Conservation (phyloP, 2,797 vertebrate species). For the Paratrypauchen microcephalus region DNA sequence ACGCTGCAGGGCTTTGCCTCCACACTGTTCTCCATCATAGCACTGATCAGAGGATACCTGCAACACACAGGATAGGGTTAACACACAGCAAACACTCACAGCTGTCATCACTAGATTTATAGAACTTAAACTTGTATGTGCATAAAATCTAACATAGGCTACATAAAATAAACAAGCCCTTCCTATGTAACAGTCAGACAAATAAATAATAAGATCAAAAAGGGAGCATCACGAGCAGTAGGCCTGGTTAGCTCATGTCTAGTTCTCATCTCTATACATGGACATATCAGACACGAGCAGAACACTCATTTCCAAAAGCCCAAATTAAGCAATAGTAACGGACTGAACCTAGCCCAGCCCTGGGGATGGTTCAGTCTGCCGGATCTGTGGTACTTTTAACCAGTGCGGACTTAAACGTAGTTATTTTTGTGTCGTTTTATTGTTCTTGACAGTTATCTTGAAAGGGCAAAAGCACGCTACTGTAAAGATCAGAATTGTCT, state of each 20-base stretch:
- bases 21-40: conserved; percentile 72
- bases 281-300: not conserved
- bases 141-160: too few relatives aligned
- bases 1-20: conserved; percentile 62
- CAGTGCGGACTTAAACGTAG: not conserved
- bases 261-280: not conserved
- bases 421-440: not conserved
- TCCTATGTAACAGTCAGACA: not conserved
- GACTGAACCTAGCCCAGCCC: not conserved
- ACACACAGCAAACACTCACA: not conserved
- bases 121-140: not conserved
- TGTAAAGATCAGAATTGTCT: not conserved
- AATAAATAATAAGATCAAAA: not conserved
- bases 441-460: not conserved
- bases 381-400: not conserved
- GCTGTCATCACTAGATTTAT: not conserved
- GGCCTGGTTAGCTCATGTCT: not conserved
- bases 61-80: not conserved
- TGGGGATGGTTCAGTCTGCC: not conserved
- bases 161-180: not conserved
- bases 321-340: not conserved
- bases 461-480: not conserved
- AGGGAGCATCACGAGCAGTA: not conserved
- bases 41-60: conserved; percentile 47
- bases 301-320: not conserved